phyloP scores from a whole-genome alignment of 2,797 vertebrate genomes.

The Euthynnus affinis region DNA sequence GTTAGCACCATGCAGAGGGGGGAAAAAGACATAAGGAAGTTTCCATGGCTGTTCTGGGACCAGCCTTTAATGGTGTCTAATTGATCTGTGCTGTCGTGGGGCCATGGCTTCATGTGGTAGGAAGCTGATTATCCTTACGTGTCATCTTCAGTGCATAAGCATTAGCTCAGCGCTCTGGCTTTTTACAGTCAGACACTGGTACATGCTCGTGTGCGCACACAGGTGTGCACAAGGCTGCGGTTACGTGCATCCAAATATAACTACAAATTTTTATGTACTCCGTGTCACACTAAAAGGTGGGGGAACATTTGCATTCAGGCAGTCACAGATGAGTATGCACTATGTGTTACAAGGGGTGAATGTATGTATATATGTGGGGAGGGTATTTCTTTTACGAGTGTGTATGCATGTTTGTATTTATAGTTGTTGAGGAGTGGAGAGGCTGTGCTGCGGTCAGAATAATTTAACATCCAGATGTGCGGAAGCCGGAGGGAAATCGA shows the following conservation, averaged over 20 bases:
- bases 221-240: conserved; percentile 19
- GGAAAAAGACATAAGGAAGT: conserved; percentile 74
- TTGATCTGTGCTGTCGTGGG: conserved; percentile 79
- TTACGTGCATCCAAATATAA: conserved; percentile 35
- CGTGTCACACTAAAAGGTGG: conserved; percentile 15
- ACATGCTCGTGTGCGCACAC: conserved; percentile 13
- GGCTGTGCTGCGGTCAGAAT: conserved; percentile 60
- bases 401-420: conserved; percentile 48
- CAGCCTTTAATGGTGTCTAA: conserved; percentile 79
- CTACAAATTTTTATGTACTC: conserved; percentile 18
- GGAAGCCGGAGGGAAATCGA: conserved; percentile 67
- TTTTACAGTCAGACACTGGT: conserved; percentile 33
- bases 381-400: conserved; percentile 8
- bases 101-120: conserved; percentile 64
- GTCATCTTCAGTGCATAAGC: conserved; percentile 53
- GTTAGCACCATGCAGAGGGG: conserved; percentile 71
- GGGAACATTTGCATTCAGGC: conserved; percentile 30
- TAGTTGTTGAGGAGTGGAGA: conserved; percentile 35
- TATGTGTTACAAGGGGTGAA: conserved; percentile 15
- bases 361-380: not conserved
- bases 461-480: conserved; percentile 74
- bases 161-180: conserved; percentile 47
- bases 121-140: conserved; percentile 70
- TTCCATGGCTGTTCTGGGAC: conserved; percentile 76
- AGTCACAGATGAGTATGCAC: conserved; percentile 33